These are phyloP conservation scores for Casuarius casuarius DNA, from an alignment of 2,113 vertebrate genomes.

Conservation along the genomic window DNA sequence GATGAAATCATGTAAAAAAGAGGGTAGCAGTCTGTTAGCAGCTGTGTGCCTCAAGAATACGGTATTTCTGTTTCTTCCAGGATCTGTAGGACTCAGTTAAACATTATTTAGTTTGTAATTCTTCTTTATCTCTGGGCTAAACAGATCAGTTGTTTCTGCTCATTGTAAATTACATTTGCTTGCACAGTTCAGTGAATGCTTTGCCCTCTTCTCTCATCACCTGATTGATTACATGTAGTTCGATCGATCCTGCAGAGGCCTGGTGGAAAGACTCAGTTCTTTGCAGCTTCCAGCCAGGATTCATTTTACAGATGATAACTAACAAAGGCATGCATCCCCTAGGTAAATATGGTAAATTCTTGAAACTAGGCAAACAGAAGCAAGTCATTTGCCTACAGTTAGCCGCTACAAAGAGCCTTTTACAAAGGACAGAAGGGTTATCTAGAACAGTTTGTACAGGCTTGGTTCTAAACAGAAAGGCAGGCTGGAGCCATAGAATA, in stretches of 20 bases:
- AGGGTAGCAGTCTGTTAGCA: background rate
- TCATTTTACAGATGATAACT: background rate
- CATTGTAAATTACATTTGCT: background rate
- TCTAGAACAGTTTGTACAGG: background rate
- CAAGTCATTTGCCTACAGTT: background rate
- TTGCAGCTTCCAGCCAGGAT: constrained; percentile 4
- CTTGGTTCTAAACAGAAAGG: background rate
- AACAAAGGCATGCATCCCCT: background rate
- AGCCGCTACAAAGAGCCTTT: background rate
- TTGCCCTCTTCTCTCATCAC: background rate
- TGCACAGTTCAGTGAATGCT: background rate
- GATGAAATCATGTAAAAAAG: background rate
- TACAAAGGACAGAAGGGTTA: background rate
- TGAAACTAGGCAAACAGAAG: background rate
- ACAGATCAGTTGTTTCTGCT: background rate
- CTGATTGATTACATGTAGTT: background rate
- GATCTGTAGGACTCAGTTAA: background rate
- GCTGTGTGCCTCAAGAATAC: background rate
- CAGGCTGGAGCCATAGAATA: background rate
- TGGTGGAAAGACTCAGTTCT: background rate
- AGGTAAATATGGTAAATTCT: background rate
- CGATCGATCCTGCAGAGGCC: background rate
- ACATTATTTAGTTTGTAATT: background rate
- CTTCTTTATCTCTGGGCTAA: background rate
- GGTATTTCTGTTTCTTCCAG: background rate